phyloP scores from a whole-genome alignment of 1,140 invertebrate species.

The Lucilia cuprina region DNA sequence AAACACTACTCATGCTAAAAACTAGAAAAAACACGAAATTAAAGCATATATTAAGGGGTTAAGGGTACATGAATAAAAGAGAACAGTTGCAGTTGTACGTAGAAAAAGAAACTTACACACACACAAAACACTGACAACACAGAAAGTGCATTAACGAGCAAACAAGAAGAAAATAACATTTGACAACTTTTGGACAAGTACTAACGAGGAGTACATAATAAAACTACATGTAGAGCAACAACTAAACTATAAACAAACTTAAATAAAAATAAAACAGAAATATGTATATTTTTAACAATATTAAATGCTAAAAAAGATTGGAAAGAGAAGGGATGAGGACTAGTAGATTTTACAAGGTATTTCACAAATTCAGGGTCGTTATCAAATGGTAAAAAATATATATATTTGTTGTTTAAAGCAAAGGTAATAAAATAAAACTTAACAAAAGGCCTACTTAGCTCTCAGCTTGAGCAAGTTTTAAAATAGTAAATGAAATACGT shows the following conservation, averaged over 20 bases:
- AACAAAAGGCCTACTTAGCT: too few species aligned
- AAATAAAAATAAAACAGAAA: background rate
- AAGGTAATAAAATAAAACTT: too few species aligned
- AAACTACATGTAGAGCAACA: too few species aligned
- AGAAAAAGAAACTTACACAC: background rate
- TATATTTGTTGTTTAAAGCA: too few species aligned
- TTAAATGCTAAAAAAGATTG: too few species aligned
- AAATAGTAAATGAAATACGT: too few species aligned
- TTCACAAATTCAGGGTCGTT: too few species aligned
- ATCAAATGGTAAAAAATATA: too few species aligned
- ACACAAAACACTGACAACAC: background rate
- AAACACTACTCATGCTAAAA: background rate
- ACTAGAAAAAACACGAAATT: background rate
- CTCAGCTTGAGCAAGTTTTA: too few species aligned
- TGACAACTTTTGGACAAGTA: slow-evolving; percentile 30
- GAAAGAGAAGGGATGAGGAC: too few species aligned
- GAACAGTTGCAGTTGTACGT: background rate
- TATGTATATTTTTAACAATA: too few species aligned
- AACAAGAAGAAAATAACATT: background rate
- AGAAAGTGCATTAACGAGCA: slow-evolving; percentile 31
- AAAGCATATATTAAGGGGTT: background rate
- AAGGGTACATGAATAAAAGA: background rate
- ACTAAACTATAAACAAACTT: background rate
- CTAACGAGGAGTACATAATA: slow-evolving; percentile 22
- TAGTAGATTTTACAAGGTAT: too few species aligned